A percentile compares a stretch with the other conserved stretches of the same genome.
These are phyloP conservation scores for Melinopterus prodromus DNA, from an alignment of 2,888 invertebrate species.

Conservation along the genomic window DNA sequence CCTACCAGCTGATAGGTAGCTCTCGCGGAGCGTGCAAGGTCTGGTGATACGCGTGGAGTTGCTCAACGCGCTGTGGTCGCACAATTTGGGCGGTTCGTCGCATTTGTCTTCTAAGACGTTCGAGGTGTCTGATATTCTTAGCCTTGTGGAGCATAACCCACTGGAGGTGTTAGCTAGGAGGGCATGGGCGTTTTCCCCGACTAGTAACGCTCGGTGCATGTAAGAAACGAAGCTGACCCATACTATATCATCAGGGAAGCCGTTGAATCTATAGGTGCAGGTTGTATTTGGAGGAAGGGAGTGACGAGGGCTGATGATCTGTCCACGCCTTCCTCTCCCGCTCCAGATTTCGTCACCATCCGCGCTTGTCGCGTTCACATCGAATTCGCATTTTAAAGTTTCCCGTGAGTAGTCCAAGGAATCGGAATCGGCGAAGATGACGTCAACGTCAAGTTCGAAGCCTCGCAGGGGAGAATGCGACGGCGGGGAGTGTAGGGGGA, in stretches of 20 bases:
- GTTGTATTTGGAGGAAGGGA: constrained; percentile 86
- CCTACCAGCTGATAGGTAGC: constrained; percentile 72
- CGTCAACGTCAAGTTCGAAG: constrained; percentile 87
- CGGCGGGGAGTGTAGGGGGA: constrained; percentile 73
- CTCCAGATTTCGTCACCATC: constrained; percentile 67
- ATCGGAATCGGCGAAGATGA: constrained; percentile 87
- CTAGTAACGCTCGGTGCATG: constrained; percentile 77
- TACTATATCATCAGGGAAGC: constrained; percentile 79
- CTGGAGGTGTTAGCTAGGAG: constrained; percentile 52
- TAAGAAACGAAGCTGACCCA: constrained; percentile 91
- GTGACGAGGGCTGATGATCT: constrained; percentile 81
- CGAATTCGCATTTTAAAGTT: constrained; percentile 71
- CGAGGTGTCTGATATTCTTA: constrained; percentile 79
- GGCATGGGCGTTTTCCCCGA: constrained; percentile 60
- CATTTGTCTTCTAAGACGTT: constrained; percentile 75
- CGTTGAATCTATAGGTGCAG: constrained; percentile 86
- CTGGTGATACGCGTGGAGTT: constrained; percentile 79
- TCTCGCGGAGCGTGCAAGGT: constrained; percentile 81
- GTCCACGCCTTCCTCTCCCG: constrained; percentile 73
- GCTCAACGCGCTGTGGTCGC: constrained; percentile 80
- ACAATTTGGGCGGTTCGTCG: constrained; percentile 80
- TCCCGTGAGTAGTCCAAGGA: constrained; percentile 82
- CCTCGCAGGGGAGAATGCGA: constrained; percentile 77
- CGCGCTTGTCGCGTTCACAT: constrained; percentile 77
- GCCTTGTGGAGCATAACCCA: constrained; percentile 71